Evolutionary conservation across 2,797 vertebrate species (phyloP), one percentile per base, ranked within the genome.

Genomic region (Myotis daubentonii): DNA sequence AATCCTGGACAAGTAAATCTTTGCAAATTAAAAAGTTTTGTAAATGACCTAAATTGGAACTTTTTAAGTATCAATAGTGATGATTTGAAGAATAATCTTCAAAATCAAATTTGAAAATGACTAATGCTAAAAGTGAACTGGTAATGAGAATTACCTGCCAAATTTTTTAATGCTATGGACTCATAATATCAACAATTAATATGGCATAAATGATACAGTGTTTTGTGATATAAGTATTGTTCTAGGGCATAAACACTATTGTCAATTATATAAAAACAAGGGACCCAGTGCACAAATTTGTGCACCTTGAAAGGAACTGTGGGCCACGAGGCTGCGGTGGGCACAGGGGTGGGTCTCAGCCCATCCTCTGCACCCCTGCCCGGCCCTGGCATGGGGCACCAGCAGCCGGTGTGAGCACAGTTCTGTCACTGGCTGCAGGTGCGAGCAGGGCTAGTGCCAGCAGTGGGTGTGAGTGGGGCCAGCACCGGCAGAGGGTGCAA

Each of bases 61-160:
- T 41, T 70, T 95, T 93, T 79, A 70, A 91, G 38, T 30, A 93
- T 87, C 87, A 97, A 47, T 94, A 93, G 65, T 25, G 28, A 62
- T 62, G 72, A 76, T 80, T 78, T 83, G 81, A 90, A 53, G 93
- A 25, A 7, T 47, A 9, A 25, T 81, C 72, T 75, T 95, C 60
- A 97, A 30, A 81, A 97, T 76, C 57, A 78, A 76, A 94, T 95
- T 95, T 94, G 51, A 89, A 94, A 97, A 97, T 96, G n/a, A 95
- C 28, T 95, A 93, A 94, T 75, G 90, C 86, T 86, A 87, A 89
- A 93, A 81, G 74, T 12, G 71, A 92, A 87, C 65, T 2, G 1
- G 28, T 95, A 95, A 83, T 96, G 62, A 78, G 44, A 95, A 90
- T 53, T 96, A 36, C 10, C 41, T 80, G 41, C 70, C 51, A 33